phyloP scores from a whole-genome alignment of 2,888 invertebrate genomes.

The Drosophila multiciliata region DNA sequence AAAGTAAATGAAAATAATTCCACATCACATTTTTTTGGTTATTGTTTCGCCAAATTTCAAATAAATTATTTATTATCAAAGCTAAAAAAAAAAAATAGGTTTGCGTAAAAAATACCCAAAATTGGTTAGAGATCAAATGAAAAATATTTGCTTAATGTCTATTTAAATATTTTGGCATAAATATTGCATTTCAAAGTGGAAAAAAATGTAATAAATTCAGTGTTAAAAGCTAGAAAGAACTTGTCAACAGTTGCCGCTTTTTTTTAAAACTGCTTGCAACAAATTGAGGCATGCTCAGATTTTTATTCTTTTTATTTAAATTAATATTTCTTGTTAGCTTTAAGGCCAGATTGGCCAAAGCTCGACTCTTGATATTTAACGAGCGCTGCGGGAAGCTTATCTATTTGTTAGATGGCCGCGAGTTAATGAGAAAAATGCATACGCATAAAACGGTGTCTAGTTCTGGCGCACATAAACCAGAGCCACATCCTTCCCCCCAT shows the following conservation, averaged over 20 bases:
- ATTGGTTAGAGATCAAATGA: slow-evolving; percentile 13
- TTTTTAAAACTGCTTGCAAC: slow-evolving; percentile 2
- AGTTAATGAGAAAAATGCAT: slow-evolving; percentile 77
- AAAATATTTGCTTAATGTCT: slow-evolving; percentile 12
- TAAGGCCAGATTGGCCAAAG: slow-evolving; percentile 36
- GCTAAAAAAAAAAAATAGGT: background rate
- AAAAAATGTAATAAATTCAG: background rate
- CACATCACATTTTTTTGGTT: slow-evolving; percentile 30
- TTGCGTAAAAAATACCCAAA: background rate
- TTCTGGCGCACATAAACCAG: slow-evolving; percentile 70
- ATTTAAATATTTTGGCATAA: slow-evolving; percentile 7
- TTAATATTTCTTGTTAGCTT: slow-evolving; percentile 7
- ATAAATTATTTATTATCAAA: slow-evolving; percentile 37
- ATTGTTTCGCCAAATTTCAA: slow-evolving; percentile 1
- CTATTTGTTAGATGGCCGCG: slow-evolving; percentile 58
- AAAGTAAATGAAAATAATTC: slow-evolving; percentile 72
- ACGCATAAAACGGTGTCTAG: slow-evolving; percentile 72
- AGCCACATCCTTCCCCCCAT: background rate
- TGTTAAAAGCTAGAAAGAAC: slow-evolving; percentile 1
- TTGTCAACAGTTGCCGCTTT: background rate
- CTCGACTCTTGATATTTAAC: slow-evolving; percentile 55
- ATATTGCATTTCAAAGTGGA: slow-evolving; percentile 6
- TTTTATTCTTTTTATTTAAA: background rate
- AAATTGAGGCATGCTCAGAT: slow-evolving; percentile 16
- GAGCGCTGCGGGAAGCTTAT: slow-evolving; percentile 63